Evolutionary conservation across 2,888 invertebrate genomes (phyloP).

Genomic region (Tetragnatha montana): DNA sequence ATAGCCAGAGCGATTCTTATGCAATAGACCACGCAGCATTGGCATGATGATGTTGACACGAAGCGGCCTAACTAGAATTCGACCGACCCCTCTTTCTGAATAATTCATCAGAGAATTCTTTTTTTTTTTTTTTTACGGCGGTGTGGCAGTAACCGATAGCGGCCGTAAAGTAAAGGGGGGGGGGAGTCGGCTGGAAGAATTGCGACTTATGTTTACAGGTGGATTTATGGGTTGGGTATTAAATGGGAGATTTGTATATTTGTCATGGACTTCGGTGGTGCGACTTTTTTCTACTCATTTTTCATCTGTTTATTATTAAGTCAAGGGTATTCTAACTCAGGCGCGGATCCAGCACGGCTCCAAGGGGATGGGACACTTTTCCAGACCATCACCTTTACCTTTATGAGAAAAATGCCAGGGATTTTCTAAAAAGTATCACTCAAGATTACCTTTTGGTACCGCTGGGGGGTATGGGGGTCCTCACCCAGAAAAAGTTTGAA

Average conservation of each 20-base stretch:
- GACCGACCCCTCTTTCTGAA: neutral
- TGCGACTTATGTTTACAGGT: neutral
- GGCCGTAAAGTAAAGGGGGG: neutral
- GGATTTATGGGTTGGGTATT: neutral
- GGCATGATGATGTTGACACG: conserved; percentile 53
- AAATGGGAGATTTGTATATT: conserved; percentile 1
- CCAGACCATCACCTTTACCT: too few species aligned
- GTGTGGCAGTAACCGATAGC: neutral
- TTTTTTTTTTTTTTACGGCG: neutral
- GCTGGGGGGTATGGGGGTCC: too few species aligned
- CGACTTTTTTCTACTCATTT: neutral
- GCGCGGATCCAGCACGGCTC: too few species aligned
- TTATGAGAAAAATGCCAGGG: too few species aligned
- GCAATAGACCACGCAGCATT: conserved; percentile 24
- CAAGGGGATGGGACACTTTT: too few species aligned
- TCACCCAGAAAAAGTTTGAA: too few species aligned
- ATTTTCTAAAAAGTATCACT: too few species aligned
- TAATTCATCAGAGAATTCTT: conserved; percentile 35
- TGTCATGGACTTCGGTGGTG: neutral
- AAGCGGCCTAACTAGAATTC: neutral
- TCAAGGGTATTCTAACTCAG: too few species aligned
- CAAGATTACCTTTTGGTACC: too few species aligned
- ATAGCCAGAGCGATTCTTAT: conserved; percentile 27
- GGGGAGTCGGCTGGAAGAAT: neutral
- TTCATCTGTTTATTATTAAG: too few species aligned